Evolutionary conservation across 2,113 vertebrate genomes (phyloP).

Genomic region (Limanda limanda): DNA sequence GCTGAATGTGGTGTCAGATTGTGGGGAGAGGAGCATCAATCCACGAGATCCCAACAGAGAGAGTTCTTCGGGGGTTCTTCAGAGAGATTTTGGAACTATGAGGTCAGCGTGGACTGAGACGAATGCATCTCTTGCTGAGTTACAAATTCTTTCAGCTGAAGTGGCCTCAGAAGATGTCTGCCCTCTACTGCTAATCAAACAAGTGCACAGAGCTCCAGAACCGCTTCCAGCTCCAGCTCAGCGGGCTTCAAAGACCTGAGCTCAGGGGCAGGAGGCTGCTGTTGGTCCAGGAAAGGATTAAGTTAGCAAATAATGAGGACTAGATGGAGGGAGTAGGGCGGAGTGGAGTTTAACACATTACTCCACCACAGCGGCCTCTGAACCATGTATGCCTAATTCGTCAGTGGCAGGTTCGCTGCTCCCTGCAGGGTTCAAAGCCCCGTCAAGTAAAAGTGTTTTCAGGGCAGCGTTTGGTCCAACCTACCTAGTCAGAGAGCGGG

Average conservation of each 20-base stretch:
- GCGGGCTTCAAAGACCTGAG: constrained; percentile 42
- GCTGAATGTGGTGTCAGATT: background rate
- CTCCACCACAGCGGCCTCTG: constrained; percentile 27
- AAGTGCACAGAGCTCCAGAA: background rate
- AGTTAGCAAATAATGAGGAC: constrained; percentile 24
- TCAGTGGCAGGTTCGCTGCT: constrained; percentile 29
- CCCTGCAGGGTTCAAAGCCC: constrained; percentile 37
- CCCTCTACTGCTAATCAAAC: constrained; percentile 6
- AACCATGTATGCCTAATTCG: constrained; percentile 27
- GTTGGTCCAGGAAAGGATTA: constrained; percentile 5
- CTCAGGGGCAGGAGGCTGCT: constrained; percentile 1
- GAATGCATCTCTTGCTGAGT: background rate
- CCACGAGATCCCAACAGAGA: background rate
- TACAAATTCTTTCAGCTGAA: background rate
- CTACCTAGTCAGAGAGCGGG: constrained; percentile 5
- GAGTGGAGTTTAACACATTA: constrained; percentile 1
- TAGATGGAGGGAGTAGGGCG: background rate
- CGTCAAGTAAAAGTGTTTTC: constrained; percentile 8
- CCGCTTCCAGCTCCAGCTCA: constrained; percentile 15
- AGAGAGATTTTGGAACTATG: background rate
- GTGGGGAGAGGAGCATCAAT: background rate
- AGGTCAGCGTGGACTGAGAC: background rate
- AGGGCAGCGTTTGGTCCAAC: background rate
- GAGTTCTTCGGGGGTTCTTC: background rate
- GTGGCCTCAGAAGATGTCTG: too few species aligned